Base-by-base conservation (phyloP, 1,140 invertebrate genomes). In the Leptonema lineaticorne region DNA sequence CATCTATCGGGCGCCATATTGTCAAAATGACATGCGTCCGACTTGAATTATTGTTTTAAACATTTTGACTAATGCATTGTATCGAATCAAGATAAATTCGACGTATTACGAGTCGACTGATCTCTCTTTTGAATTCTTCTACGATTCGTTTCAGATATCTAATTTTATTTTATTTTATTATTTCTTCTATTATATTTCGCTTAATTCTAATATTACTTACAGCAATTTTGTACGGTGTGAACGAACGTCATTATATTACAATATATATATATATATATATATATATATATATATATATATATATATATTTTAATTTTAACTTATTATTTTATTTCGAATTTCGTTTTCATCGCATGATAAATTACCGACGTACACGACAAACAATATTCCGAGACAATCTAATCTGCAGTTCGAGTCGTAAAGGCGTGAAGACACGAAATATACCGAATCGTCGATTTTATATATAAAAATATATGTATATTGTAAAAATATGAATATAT, bases 351-450 rank as follows among this genome's bases (percentile, higher is more conserved):
- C 37, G 1, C 1, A 48, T 63, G 60, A 63, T 45, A 63, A 63
- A 63, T 63, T 63, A 63, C 41, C 1, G 4, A 1, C 30, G 24
- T 46, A 16, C 37, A 48, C 27, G 60, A 63, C 60, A 63, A 63
- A 63, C 46, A 48, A 7, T 33, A 48, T 2, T 37, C n/a, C 18
- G 26, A 59, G 16, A 59, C 27, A 16, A 22, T 37, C 28, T 59
- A 53, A 53, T 53, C 50, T 53, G 11, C 18, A 24, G 14, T 7
- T 16, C 11, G 37, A 3, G 37, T 14, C 16, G 11, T 41, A 41
- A 41, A 41, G 16, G 37, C 37, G 48, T 16, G 14, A 1, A 16
- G 57, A 30, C n/a, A 30, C 11, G 28, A 14, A 59, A 59, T 30
- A 59, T 28, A 28, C 27, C 33, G 24, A 8, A 59, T 24, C 4